phyloP scores from a whole-genome alignment of 2,888 invertebrate genomes.

The Pegoplata infirma region DNA sequence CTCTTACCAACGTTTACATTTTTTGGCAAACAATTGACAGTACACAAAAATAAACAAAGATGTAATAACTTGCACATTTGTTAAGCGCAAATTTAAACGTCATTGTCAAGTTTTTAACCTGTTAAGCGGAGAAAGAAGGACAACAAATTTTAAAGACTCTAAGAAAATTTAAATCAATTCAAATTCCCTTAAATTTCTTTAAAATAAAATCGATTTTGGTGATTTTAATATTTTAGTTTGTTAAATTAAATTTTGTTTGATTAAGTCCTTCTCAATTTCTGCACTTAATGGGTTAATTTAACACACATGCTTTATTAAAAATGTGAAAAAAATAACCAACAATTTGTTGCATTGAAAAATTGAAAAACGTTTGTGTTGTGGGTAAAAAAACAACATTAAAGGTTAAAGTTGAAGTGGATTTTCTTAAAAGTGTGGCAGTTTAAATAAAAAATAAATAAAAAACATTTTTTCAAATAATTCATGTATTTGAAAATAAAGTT shows the following conservation, averaged over 20 bases:
- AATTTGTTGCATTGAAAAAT: background rate
- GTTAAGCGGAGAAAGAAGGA: too few species aligned
- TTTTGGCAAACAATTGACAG: background rate
- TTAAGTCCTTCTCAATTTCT: too few species aligned
- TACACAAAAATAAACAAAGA: background rate
- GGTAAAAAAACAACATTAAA: conserved; percentile 46
- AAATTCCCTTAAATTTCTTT: too few species aligned
- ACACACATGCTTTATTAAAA: conserved; percentile 3
- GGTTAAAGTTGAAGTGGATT: conserved; percentile 41
- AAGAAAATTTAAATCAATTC: too few species aligned
- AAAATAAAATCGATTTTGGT: too few species aligned
- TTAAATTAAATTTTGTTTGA: too few species aligned
- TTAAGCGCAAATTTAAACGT: background rate
- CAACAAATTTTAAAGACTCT: background rate
- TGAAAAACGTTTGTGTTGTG: background rate
- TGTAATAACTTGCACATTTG: background rate
- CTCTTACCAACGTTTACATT: background rate
- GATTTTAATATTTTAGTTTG: too few species aligned
- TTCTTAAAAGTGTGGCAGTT: conserved; percentile 35
- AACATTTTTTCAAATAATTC: conserved; percentile 14
- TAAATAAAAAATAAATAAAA: conserved; percentile 14
- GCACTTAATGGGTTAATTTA: background rate
- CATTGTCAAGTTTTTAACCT: background rate
- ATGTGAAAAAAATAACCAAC: background rate
- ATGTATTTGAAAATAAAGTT: conserved; percentile 13